phyloP scores from a whole-genome alignment of 2,797 vertebrate genomes.

The Linurgus olivaceus region DNA sequence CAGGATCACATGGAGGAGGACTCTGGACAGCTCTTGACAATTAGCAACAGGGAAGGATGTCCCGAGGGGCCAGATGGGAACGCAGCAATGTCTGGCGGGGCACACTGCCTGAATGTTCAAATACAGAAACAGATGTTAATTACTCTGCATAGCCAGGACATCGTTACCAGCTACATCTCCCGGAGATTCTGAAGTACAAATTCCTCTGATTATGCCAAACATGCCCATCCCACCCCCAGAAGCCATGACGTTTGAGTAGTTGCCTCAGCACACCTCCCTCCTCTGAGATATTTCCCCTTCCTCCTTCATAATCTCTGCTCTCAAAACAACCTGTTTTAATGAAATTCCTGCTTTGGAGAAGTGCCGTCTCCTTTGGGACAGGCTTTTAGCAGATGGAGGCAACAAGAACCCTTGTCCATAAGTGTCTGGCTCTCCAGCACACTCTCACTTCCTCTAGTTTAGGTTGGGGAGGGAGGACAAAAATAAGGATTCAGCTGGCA shows the following conservation, averaged over 20 bases:
- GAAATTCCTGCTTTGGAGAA: neutral
- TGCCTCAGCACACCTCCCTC: neutral
- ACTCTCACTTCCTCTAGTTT: neutral
- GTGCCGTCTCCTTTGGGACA: neutral
- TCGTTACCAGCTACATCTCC: neutral
- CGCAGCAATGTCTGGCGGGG: neutral
- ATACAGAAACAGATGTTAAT: slow-evolving; percentile 38
- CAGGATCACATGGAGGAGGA: neutral
- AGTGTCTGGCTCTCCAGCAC: neutral
- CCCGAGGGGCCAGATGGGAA: neutral
- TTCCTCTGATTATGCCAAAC: neutral
- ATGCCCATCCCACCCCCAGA: neutral
- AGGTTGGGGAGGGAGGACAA: neutral
- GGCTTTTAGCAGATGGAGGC: neutral
- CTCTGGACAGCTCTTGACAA: neutral
- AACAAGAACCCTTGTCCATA: neutral
- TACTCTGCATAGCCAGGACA: neutral
- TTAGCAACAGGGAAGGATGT: neutral
- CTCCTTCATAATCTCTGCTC: neutral
- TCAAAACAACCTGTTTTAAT: neutral
- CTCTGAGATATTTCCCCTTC: neutral
- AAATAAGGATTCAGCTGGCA: neutral
- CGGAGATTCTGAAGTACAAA: neutral
- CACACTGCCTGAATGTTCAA: slow-evolving; percentile 20
- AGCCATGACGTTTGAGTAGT: neutral